phyloP scores from a whole-genome alignment of 2,888 invertebrate species.

The Acleris laterana region DNA sequence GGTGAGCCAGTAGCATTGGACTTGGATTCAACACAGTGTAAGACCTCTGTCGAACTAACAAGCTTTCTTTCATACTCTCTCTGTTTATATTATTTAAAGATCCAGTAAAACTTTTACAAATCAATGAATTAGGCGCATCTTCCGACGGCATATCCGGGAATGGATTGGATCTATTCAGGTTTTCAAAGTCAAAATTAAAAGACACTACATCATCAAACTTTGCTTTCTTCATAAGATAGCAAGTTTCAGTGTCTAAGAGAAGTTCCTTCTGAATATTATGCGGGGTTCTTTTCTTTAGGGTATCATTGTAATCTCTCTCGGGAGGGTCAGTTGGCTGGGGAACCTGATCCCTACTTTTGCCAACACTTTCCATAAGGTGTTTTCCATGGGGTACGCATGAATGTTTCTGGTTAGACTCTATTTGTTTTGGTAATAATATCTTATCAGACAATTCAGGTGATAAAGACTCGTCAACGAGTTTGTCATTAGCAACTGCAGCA shows the following conservation, averaged over 20 bases:
- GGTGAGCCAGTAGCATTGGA: slow-evolving; percentile 87
- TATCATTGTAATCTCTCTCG: slow-evolving; percentile 66
- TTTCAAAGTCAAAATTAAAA: slow-evolving; percentile 50
- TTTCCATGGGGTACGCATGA: slow-evolving; percentile 48
- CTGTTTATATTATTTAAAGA: slow-evolving; percentile 75
- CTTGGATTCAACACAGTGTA: slow-evolving; percentile 92
- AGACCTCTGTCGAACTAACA: slow-evolving; percentile 89
- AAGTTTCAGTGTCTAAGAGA: slow-evolving; percentile 44
- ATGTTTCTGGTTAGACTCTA: slow-evolving; percentile 41
- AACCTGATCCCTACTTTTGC: slow-evolving; percentile 42
- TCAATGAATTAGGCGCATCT: slow-evolving; percentile 63
- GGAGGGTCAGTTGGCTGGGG: slow-evolving; percentile 59
- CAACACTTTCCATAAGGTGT: slow-evolving; percentile 39
- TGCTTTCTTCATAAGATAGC: slow-evolving; percentile 36
- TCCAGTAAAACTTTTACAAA: slow-evolving; percentile 73
- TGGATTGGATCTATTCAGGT: slow-evolving; percentile 46
- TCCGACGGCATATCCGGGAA: slow-evolving; percentile 50
- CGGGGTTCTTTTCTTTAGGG: slow-evolving; percentile 40
- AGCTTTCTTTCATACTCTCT: slow-evolving; percentile 58
- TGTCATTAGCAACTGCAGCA: slow-evolving; percentile 41
- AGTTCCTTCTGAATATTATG: slow-evolving; percentile 45
- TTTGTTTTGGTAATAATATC: slow-evolving; percentile 47
- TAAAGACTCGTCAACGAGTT: slow-evolving; percentile 16
- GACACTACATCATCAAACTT: slow-evolving; percentile 42
- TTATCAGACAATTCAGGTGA: slow-evolving; percentile 43